Evolutionary conservation across 2,113 vertebrate species (phyloP), one percentile per base, ranked within the genome.

Genomic region (Hydropotes inermis): DNA sequence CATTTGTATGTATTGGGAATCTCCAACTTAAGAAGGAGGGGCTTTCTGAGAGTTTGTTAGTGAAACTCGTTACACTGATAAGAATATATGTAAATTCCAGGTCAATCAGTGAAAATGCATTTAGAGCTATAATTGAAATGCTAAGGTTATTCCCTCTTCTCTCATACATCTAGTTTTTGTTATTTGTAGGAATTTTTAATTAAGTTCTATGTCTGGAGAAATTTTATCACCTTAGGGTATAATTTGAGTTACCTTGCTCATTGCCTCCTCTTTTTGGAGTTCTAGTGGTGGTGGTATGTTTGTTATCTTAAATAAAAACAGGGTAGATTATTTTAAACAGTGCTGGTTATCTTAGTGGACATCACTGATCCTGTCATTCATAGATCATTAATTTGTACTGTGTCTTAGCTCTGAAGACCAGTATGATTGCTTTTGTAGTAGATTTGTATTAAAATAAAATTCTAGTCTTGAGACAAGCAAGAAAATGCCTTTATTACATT

Each of bases 141-240:
- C 25, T 61, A 61, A 36, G 27, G 52, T 33, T 15, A 67, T 45
- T 81, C 28, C 11, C 36, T 94, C 55, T 92, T 85, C 13, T 39
- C 25, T 19, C 17, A 33, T 94, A 36, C 43, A 84, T 92, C 12
- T 91, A 86, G 13, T 57, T 87, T 97, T 86, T 89, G 28, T 94
- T 5, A 82, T 87, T 98, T 88, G 7, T 96, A 78, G 89, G 83
- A 76, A 93, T 43, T 83, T 91, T 87, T 64, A 89, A 57, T 89
- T 93, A 94, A 96, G 8, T 93, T 78, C 81, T 87, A 2, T 60
- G 33, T 82, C 25, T 90, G 7, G 25, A 92, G 47, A 95, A 93
- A 87, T 96, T 82, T 93, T 88, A 36, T 67, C 36, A 87, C 36
- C 30, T 94, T 84, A 89, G 14, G 10, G 19, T 89, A n/a, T 86